Evolutionary conservation across 1,140 invertebrate species (phyloP), one percentile per base, ranked within the genome.

Genomic region (Aleiodes sp.): DNA sequence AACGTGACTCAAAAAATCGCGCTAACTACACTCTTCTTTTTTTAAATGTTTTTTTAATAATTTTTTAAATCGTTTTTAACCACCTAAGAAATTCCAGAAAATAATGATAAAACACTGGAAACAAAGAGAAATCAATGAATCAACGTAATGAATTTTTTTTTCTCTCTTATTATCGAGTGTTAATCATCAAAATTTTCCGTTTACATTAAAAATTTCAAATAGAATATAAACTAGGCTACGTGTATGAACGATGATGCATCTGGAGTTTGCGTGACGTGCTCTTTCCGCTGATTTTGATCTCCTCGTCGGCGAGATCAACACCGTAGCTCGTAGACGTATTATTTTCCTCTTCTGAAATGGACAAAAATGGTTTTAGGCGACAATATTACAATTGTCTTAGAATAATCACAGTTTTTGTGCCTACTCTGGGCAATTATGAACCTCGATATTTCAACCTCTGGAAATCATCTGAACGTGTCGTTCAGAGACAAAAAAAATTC

Each of bases 291-390:
- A 76, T 74, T 70, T 77, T 78, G 46, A 76, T 72, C 21, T 78
- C 63, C 33, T 78, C 76, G 43, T 83, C 81, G 37, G 80, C 80
- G 65, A 83, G 69, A 74, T 82, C 82, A n/a, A 84, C 78, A 57
- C 78, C 82, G 62, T 84, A 82, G 69, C 77, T 79, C 61, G 77
- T 78, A 60, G 82, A 82, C 33, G 80, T 82, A 33, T 78, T 81
- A 63, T 82, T 81, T 66, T 82, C 80, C 67, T 83, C 82, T 83
- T 79, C 8, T 79, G 79, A 74, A 77, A 75, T 19, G n/a, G 19
- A 21, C 52, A n/a, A 46, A 35, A 64, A 37, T 60, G 6, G 39
- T 24, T 52, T 52, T 24, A 24, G n/a, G n/a, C n/a, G n/a, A n/a
- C n/a, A n/a, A n/a, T n/a, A n/a, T n/a, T n/a, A n/a, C n/a, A n/a